These are phyloP conservation scores for Ctenosaura bakeri DNA, from an alignment of 2,797 vertebrate genomes.

Conservation along the genomic window DNA sequence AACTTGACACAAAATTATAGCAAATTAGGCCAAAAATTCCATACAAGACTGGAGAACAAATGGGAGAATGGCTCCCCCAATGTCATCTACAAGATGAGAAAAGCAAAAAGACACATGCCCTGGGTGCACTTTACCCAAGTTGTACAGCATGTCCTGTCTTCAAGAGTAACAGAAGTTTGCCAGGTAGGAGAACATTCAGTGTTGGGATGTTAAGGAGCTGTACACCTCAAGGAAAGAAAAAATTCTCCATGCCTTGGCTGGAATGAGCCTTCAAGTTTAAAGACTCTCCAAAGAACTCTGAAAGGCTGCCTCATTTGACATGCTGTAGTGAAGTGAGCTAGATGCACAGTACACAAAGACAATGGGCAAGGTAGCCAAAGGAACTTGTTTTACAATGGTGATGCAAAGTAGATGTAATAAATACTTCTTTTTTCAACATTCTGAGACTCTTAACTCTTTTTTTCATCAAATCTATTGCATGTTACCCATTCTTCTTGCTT, in stretches of 20 bases:
- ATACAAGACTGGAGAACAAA: not conserved
- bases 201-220: not conserved
- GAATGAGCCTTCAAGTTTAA: not conserved
- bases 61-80: not conserved
- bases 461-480: no score
- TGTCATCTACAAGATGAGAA: not conserved
- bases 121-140: not conserved
- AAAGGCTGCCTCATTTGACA: not conserved
- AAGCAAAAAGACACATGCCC: not conserved
- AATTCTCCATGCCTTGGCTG: no score
- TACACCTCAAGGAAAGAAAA: not conserved
- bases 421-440: no score
- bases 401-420: no score
- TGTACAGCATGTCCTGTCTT: not conserved
- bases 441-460: no score
- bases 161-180: not conserved
- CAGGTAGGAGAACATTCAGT: not conserved
- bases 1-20: not conserved
- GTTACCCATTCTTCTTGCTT: no score
- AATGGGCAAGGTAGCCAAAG: not conserved
- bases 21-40: not conserved
- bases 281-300: not conserved
- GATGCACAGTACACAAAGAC: not conserved
- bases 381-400: not conserved
- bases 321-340: not conserved